Evolutionary conservation across 2,113 vertebrate species (phyloP).

Genomic region (Tor tambroides): DNA sequence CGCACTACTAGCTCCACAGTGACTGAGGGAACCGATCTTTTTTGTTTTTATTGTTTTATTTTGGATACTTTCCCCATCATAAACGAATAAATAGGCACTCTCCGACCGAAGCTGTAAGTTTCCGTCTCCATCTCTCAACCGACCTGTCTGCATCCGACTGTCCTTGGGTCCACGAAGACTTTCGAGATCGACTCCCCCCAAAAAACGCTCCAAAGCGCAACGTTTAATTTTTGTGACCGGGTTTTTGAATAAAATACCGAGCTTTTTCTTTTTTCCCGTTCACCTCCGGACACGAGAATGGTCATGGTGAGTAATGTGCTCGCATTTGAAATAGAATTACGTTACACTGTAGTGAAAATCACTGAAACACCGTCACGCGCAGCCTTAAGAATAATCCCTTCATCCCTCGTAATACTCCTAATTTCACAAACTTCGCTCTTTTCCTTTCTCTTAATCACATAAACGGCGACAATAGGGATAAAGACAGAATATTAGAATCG

Average conservation of each 20-base stretch:
- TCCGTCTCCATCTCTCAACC: constrained; percentile 49
- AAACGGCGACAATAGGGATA: constrained; percentile 13
- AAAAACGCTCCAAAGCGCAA: background rate
- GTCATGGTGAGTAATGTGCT: constrained; percentile 92
- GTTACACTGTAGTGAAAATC: constrained; percentile 22
- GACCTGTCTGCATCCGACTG: constrained; percentile 48
- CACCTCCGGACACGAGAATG: constrained; percentile 89
- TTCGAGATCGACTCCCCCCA: background rate
- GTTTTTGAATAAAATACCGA: constrained; percentile 22
- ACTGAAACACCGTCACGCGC: constrained; percentile 11
- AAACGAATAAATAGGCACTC: constrained; percentile 14
- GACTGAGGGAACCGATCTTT: constrained; percentile 26
- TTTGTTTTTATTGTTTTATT: constrained; percentile 68
- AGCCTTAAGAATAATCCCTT: background rate
- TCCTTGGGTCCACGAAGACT: constrained; percentile 56
- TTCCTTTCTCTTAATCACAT: background rate
- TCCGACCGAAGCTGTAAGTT: constrained; percentile 27
- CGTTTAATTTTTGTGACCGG: background rate
- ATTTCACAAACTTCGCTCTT: constrained; percentile 6
- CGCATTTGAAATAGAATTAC: constrained; percentile 19
- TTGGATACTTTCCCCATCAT: constrained; percentile 62
- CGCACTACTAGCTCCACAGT: constrained; percentile 61
- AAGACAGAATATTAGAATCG: constrained; percentile 42
- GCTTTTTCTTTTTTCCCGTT: constrained; percentile 64
- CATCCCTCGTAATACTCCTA: background rate